Percentiles rank a stretch among this genome's conserved stretches.
Conservation (phyloP, 1,140 invertebrate species). For the Ips nitidus region DNA sequence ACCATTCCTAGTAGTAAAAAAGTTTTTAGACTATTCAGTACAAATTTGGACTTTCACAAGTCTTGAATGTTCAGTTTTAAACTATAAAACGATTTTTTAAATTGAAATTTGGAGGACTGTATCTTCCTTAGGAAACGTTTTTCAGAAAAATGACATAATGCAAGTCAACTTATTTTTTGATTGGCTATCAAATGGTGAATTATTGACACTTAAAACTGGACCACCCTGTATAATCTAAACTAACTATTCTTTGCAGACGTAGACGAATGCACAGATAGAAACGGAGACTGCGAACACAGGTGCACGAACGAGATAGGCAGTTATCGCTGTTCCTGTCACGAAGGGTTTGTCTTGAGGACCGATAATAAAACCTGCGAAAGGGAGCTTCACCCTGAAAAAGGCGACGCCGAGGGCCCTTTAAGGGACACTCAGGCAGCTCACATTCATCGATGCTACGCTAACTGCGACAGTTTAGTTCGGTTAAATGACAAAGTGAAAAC, state of each 20-base stretch:
- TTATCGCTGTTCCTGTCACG: conserved; percentile 59
- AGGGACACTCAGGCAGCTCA: conserved; percentile 51
- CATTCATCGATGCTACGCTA: conserved; percentile 59
- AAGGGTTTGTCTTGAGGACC: conserved; percentile 55
- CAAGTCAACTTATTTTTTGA: no score
- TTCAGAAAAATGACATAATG: no score
- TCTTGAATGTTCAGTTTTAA: no score
- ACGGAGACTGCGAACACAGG: conserved; percentile 61
- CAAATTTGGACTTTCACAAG: no score
- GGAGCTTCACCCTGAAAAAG: conserved; percentile 11
- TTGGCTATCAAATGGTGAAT: no score
- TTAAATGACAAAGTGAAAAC: conserved; percentile 59
- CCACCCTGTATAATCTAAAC: not conserved
- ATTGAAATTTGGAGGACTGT: no score
- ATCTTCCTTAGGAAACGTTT: no score
- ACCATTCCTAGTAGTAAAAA: no score
- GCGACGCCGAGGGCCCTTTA: conserved; percentile 38
- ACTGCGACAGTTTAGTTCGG: conserved; percentile 60
- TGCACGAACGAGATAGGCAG: conserved; percentile 63
- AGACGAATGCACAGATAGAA: conserved; percentile 67
- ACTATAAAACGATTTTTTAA: no score
- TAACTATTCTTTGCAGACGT: conserved; percentile 57
- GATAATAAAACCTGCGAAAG: conserved; percentile 64
- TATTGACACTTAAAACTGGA: no score
- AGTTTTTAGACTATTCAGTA: no score